Percentiles rank a stretch among this genome's conserved stretches.
Conservation (phyloP, 1,140 invertebrate species). For the Zaprionus capensis region DNA sequence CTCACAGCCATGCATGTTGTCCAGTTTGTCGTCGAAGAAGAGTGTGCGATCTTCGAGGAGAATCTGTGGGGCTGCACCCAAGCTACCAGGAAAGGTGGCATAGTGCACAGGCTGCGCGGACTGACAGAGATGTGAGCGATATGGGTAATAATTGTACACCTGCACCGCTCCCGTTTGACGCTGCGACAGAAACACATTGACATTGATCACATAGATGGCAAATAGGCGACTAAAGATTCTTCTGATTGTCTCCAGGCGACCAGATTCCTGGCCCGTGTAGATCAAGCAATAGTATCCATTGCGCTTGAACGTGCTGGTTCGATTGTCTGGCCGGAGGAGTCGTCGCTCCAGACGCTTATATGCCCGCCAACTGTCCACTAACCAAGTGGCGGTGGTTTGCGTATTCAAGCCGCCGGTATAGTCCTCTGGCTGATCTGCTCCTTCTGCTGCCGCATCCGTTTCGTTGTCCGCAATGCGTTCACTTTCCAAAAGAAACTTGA, state of each 20-base stretch:
- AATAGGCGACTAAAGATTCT: conserved; percentile 69
- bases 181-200: conserved; percentile 60
- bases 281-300: conserved; percentile 67
- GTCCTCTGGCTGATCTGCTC: neutral
- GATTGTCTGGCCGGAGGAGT: conserved; percentile 30
- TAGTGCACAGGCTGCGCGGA: conserved; percentile 64
- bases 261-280: conserved; percentile 63
- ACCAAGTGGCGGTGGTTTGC: conserved; percentile 58
- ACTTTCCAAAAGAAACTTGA: conserved; percentile 58
- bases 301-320: conserved; percentile 55
- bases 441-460: neutral
- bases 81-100: conserved; percentile 46
- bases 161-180: conserved; percentile 34
- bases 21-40: conserved; percentile 59
- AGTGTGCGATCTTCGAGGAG: conserved; percentile 15
- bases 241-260: conserved; percentile 47
- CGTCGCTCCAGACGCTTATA: conserved; percentile 59
- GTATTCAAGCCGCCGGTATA: conserved; percentile 1
- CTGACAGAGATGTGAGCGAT: conserved; percentile 54
- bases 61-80: neutral
- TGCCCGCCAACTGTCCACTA: conserved; percentile 67
- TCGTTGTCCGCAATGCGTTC: conserved; percentile 35
- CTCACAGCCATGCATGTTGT: conserved; percentile 60
- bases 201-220: conserved; percentile 67
- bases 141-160: conserved; percentile 77